Conservation (phyloP, 1,140 invertebrate genomes). For the Bombus waltoni region DNA sequence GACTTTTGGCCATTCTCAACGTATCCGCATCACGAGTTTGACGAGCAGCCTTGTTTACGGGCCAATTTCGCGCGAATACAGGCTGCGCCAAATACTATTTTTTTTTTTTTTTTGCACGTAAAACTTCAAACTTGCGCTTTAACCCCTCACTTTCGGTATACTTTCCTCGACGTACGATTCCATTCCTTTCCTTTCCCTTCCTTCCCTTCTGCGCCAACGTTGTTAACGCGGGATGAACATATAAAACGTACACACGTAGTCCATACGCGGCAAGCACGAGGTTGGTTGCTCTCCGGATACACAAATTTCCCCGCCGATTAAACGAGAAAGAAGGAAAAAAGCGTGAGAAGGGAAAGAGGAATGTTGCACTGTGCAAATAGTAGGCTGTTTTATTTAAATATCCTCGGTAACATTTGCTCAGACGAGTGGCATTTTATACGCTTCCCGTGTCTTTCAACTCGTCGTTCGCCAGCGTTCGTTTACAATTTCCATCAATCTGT, state of each 20-base stretch:
- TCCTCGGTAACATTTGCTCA: neutral
- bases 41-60: constrained; percentile 65
- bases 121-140: constrained; percentile 58
- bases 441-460: neutral
- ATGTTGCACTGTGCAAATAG: neutral
- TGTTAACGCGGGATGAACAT: neutral
- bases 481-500: neutral
- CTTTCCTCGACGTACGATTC: constrained; percentile 5
- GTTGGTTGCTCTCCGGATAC: neutral
- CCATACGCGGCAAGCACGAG: fast-evolving
- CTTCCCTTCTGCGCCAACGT: neutral
- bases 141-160: constrained; percentile 34
- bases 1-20: constrained; percentile 52
- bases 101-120: constrained; percentile 48
- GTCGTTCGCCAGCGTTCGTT: neutral
- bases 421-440: neutral
- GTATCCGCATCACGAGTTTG: constrained; percentile 64
- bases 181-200: neutral
- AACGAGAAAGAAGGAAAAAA: neutral
- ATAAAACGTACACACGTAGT: constrained; percentile 9
- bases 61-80: constrained; percentile 62
- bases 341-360: neutral
- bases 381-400: neutral
- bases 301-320: neutral
- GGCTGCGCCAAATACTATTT: constrained; percentile 58